These are phyloP conservation scores for Mesembrinibis cayennensis DNA, from an alignment of 2,113 vertebrate genomes.

Conservation along the genomic window DNA sequence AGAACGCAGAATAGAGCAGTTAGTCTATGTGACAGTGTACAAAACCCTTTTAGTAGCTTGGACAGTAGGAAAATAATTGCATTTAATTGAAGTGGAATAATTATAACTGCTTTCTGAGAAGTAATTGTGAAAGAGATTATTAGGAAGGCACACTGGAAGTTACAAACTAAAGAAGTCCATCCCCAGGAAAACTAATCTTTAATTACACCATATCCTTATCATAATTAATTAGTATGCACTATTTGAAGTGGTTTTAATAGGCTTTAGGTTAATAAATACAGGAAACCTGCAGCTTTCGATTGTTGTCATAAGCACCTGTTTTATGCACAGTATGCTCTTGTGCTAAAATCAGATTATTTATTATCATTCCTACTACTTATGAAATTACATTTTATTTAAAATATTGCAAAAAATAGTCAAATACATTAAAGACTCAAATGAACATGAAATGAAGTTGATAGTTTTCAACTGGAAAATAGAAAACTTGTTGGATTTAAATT, in stretches of 20 bases:
- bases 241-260: neutral
- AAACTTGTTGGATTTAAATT: neutral
- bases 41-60: neutral
- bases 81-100: slow-evolving; percentile 36
- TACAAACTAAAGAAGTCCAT: neutral
- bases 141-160: slow-evolving; percentile 21
- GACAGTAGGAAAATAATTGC: slow-evolving; percentile 27
- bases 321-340: neutral
- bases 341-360: slow-evolving; percentile 21
- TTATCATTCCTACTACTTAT: neutral
- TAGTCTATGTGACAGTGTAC: neutral
- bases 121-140: slow-evolving; percentile 35
- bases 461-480: neutral
- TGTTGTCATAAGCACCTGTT: neutral
- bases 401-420: neutral
- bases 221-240: neutral
- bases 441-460: neutral
- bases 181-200: slow-evolving; percentile 35
- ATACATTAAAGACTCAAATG: neutral
- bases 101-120: neutral
- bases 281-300: neutral
- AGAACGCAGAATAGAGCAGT: neutral
- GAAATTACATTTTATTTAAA: neutral
- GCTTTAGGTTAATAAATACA: neutral
- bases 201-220: slow-evolving; percentile 28